These are phyloP conservation scores for Psix sp. DNA, from an alignment of 1,140 invertebrate species.

Conservation along the genomic window DNA sequence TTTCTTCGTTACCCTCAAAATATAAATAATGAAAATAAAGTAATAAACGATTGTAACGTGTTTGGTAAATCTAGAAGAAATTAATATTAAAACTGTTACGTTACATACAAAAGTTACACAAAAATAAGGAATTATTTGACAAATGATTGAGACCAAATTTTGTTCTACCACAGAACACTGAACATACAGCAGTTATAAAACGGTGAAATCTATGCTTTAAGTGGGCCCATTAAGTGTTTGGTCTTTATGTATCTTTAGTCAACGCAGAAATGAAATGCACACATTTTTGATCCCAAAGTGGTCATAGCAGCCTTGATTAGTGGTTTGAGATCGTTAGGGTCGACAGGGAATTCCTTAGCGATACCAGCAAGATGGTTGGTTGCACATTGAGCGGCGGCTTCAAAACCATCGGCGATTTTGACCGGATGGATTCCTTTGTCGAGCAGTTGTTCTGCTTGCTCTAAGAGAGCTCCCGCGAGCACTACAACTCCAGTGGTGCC, in stretches of 20 bases:
- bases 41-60: too few species aligned
- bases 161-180: too few species aligned
- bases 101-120: too few species aligned
- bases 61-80: too few species aligned
- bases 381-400: conserved; percentile 95
- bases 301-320: conserved; percentile 98
- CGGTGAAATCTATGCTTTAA: too few species aligned
- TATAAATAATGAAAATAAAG: too few species aligned
- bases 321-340: conserved; percentile 89
- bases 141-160: too few species aligned
- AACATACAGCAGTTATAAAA: too few species aligned
- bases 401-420: conserved; percentile 98
- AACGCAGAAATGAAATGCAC: conserved; percentile 61
- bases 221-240: background rate
- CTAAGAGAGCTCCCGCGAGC: conserved; percentile 92
- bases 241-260: too few species aligned
- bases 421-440: conserved; percentile 99
- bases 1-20: too few species aligned
- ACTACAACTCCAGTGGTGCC: conserved; percentile 99
- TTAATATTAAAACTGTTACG: too few species aligned
- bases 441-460: conserved; percentile 94
- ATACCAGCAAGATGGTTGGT: conserved; percentile 92
- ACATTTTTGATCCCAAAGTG: conserved; percentile 99
- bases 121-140: too few species aligned
- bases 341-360: conserved; percentile 92